Evolutionary conservation across 2,113 vertebrate species (phyloP), one percentile per base, ranked within the genome.

Genomic region (Calcarius ornatus): DNA sequence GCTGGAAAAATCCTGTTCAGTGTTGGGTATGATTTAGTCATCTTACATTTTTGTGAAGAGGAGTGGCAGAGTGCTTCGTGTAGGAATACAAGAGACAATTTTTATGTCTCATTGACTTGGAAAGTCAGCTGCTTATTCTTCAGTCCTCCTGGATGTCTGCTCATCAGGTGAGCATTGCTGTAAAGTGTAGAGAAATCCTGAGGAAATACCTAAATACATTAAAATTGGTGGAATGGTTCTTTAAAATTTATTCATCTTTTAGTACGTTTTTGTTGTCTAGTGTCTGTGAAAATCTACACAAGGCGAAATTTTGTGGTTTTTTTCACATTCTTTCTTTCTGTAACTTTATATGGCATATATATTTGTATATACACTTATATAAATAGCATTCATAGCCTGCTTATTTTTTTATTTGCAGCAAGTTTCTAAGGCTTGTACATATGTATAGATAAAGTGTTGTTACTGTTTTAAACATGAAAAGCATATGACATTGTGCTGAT

Each of bases 131-230:
- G 88, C 86, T 61, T 86, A 11, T 88, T 81, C 79, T 90, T 83
- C 88, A 17, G 27, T 70, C 33, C 35, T 54, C 59, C 69, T 95
- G 73, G 86, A 90, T 96, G 72, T 81, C 45, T 95, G 63, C 9
- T 92, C 92, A 71, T 95, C 95, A 96, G 93, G 89, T 97, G 95
- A 97, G 94, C 87, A 3, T 92, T 92, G 40, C n/a, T 86, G 51
- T 68, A 18, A 92, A 48, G 12, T 51, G 37, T 68, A 69, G 65
- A 79, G 35, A 37, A 91, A 81, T 27, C 7, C 27, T 15, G 27
- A 82, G 33, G 28, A 47, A 78, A 77, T 80, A 23, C 10, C 3
- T 54, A 51, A 83, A 50, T 70, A 9, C 31, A n/a, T 71, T 68
- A 9, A 51, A 72, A 60, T 43, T 12, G 5, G 81, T 78, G 48